Evolutionary conservation across 2,888 invertebrate species (phyloP), one percentile per base, ranked within the genome.

Genomic region (Petrolisthes manimaculis): DNA sequence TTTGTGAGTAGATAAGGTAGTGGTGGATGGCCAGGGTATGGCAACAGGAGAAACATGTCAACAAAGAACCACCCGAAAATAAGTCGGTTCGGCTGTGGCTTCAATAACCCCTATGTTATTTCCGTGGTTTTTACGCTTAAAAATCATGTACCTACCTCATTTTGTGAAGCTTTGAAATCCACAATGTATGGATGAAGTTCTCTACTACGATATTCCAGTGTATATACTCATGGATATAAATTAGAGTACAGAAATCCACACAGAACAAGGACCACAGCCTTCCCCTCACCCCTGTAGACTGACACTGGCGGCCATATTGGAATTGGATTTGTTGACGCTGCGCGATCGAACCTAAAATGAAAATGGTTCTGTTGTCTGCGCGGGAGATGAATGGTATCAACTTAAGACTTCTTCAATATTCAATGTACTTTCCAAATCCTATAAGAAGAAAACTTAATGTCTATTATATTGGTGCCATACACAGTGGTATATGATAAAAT

Each of bases 291-390:
- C 67, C 80, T 37, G 55, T 69, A 85, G 79, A 85, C 85, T 85
- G 85, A 85, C 85, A 85, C 85, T 85, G 85, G 79, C 85, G 71
- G 85, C 85, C 85, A 85, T 85, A 24, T 85, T 85, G 85, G 69
- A 85, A 79, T 83, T 14, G 55, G 75, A 67, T 82, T 82, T 82
- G 81, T 82, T 82, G 81, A 82, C 81, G 81, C 81, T 82, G 81
- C 81, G 81, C 81, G 81, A 82, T 82, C 81, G 81, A 82, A 82
- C 81, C 81, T 12, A 82, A 82, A 82, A 61, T 18, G 37, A 67
- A 78, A 82, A 82, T 67, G 81, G 81, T 67, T 82, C 67, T 61
- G 12, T 51, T 82, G n/a, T 82, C 21, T 54, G 54, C 56, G 56
- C 56, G 54, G 8, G 56, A 56, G 56, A 14, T 78, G n/a, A n/a